These are phyloP conservation scores for Brachylomia viminalis DNA, from an alignment of 2,888 invertebrate species.

Conservation along the genomic window DNA sequence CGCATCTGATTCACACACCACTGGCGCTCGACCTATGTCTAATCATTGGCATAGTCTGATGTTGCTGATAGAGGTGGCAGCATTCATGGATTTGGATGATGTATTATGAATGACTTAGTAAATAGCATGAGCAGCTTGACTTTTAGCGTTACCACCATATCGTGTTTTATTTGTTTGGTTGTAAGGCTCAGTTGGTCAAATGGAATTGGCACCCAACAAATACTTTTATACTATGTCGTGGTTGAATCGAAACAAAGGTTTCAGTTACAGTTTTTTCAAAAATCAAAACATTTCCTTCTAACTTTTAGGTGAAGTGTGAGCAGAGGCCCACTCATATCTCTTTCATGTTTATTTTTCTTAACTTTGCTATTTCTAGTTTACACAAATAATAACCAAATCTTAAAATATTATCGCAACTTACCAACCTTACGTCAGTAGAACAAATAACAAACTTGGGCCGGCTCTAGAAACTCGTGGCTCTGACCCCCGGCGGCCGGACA, in stretches of 20 bases:
- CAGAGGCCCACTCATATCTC: background rate
- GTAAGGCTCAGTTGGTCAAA: background rate
- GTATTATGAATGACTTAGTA: background rate
- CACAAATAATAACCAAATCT: background rate
- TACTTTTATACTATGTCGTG: too few relatives aligned
- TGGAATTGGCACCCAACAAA: background rate
- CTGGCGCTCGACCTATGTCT: slow-evolving; percentile 80
- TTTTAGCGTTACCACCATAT: background rate
- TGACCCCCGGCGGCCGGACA: slow-evolving; percentile 52
- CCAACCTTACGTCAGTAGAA: slow-evolving; percentile 6
- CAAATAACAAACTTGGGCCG: slow-evolving; percentile 39
- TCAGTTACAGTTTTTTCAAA: background rate
- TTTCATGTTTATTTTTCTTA: background rate
- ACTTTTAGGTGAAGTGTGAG: background rate
- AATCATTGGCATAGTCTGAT: slow-evolving; percentile 75
- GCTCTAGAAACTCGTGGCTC: slow-evolving; percentile 42
- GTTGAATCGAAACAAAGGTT: background rate
- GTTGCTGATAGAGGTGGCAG: slow-evolving; percentile 61
- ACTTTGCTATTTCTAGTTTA: background rate
- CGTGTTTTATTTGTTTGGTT: background rate
- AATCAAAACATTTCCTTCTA: background rate
- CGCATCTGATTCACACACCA: slow-evolving; percentile 78
- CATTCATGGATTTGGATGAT: background rate
- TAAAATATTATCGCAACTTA: background rate
- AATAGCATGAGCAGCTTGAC: background rate